Conservation (phyloP, 1,140 invertebrate genomes). For the Protaetia brevitarsis region DNA sequence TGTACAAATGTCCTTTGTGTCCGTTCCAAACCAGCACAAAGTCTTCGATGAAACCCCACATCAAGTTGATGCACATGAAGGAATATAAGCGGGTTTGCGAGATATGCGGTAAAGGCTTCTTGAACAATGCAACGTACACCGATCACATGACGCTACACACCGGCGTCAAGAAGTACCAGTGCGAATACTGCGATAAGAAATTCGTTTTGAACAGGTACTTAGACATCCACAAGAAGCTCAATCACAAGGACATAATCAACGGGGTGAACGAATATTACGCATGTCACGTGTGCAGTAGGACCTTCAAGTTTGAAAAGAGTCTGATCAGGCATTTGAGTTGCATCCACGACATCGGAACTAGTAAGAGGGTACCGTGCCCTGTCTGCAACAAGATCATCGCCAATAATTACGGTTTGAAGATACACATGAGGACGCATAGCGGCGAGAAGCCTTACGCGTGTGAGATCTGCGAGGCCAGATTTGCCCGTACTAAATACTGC, state of each 20-base stretch:
- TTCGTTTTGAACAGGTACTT: conserved; percentile 48
- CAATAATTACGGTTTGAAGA: conserved; percentile 30
- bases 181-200: conserved; percentile 50
- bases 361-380: conserved; percentile 25
- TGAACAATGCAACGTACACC: conserved; percentile 48
- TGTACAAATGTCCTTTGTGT: conserved; percentile 24
- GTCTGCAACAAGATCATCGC: conserved; percentile 34
- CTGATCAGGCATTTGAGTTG: conserved; percentile 14
- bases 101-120: conserved; percentile 52
- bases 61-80: conserved; percentile 50
- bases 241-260: conserved; percentile 36
- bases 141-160: conserved; percentile 46
- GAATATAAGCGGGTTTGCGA: conserved; percentile 52
- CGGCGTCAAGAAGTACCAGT: conserved; percentile 42
- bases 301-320: conserved; percentile 23
- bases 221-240: conserved; percentile 43
- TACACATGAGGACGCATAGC: conserved; percentile 17
- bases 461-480: conserved; percentile 38
- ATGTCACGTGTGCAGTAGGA: conserved; percentile 20
- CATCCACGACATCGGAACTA: background rate
- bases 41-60: conserved; percentile 41
- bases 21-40: conserved; percentile 15
- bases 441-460: conserved; percentile 27
- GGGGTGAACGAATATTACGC: conserved; percentile 32
- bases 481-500: conserved; percentile 19